These are phyloP conservation scores for Zosterops lateralis DNA, from an alignment of 2,113 vertebrate species.

Conservation along the genomic window DNA sequence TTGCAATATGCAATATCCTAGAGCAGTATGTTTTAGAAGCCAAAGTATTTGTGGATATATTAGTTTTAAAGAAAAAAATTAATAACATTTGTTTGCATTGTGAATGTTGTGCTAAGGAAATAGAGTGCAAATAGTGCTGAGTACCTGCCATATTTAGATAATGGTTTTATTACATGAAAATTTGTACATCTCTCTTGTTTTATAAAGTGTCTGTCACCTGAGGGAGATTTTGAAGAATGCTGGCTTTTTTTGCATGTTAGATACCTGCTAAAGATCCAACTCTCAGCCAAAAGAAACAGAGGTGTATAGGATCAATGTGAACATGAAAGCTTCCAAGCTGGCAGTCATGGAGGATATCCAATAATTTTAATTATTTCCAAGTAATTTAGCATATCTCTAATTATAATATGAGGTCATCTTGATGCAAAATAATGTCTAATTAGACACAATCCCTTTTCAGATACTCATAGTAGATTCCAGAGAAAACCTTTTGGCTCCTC, in stretches of 20 bases:
- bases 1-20: neutral
- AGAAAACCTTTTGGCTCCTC: conserved; percentile 50
- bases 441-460: conserved; percentile 48
- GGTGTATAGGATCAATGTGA: neutral
- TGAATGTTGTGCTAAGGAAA: neutral
- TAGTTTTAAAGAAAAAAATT: neutral
- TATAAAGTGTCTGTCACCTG: neutral
- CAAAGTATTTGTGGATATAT: neutral
- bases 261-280: neutral
- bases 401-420: conserved; percentile 66
- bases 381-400: conserved; percentile 56
- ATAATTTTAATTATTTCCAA: conserved; percentile 52
- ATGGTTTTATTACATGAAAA: neutral
- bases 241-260: neutral
- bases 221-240: neutral
- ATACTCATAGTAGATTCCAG: conserved; percentile 35
- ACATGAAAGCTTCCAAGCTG: conserved; percentile 13
- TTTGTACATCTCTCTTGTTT: neutral
- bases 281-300: neutral
- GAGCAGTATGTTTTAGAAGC: neutral
- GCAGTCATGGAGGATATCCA: neutral
- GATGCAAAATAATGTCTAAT: conserved; percentile 54
- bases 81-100: neutral
- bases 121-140: neutral
- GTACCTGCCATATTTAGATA: neutral